Evolutionary conservation across 2,888 invertebrate species (phyloP).

Genomic region (Rhyacophila evoluta): DNA sequence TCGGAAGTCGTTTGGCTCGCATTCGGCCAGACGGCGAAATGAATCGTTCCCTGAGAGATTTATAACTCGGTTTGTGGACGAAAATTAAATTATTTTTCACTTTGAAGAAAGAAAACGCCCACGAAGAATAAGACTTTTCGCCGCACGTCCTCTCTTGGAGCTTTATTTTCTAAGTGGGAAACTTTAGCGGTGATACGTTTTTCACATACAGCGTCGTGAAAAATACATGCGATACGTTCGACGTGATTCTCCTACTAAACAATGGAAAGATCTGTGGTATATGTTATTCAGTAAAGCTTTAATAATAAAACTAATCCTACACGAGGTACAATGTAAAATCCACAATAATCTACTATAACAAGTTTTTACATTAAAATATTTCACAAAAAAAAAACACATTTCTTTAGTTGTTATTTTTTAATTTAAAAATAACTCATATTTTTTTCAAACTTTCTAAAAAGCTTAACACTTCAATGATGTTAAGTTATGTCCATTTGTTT

Average conservation of each 20-base stretch:
- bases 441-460: too few species aligned
- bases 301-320: neutral
- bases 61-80: slow-evolving; percentile 30
- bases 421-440: too few species aligned
- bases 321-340: too few species aligned
- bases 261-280: neutral
- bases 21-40: slow-evolving; percentile 38
- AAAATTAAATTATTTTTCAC: slow-evolving; percentile 50
- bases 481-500: too few species aligned
- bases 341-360: too few species aligned
- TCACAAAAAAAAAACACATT: too few species aligned
- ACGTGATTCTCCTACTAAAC: neutral
- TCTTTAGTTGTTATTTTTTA: too few species aligned
- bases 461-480: too few species aligned
- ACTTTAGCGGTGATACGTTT: neutral
- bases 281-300: neutral
- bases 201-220: neutral
- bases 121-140: slow-evolving; percentile 3
- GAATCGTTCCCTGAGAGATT: slow-evolving; percentile 44
- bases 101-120: slow-evolving; percentile 35
- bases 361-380: too few species aligned
- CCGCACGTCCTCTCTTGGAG: neutral
- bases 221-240: neutral
- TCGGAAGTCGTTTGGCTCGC: slow-evolving; percentile 41
- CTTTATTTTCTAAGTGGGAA: slow-evolving; percentile 18